Evolutionary conservation across 2,797 vertebrate species (phyloP), one percentile per base, ranked within the genome.

Genomic region (Myotis daubentonii): DNA sequence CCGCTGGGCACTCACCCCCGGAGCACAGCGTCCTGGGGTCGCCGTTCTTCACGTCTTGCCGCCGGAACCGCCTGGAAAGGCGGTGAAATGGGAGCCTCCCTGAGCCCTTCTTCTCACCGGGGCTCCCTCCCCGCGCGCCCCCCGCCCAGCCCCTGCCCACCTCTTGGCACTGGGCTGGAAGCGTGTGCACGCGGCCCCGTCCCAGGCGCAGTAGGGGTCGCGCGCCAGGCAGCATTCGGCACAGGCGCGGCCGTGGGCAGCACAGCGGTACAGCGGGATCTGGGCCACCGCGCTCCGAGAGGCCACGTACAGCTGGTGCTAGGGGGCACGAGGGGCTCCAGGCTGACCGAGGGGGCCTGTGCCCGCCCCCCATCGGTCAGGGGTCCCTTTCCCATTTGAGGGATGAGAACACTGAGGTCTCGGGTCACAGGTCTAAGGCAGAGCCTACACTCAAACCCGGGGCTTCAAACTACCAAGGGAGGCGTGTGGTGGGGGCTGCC

Each of bases 231-330:
- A 99, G 98, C 99, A 99, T 96, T 99, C 99, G 0, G 99, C 99
- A 0, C 99, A 99, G 88, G 99, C 99, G 93, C 99, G 99, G 88
- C 99, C 99, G 0, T 99, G 99, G 97, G 99, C 98, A 0, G 98
- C 82, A 30, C 99, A 99, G 97, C 99, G 99, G 94, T 99, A 99
- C 84, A 99, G 97, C 15, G 99, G 98, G 89, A 99, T 98, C 98
- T 99, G 99, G 57, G 98, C 99, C 60, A 99, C 97, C 0, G 98
- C 99, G 0, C 98, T 98, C 93, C 98, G 97, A 0, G 99, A 99
- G 93, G 99, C 98, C 6, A 99, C 96, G 0, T 99, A 99, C 90
- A 99, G 98, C 98, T 99, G 99, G 98, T 99, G 99, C 99, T 99
- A 98, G 70, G 62, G 71, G 84, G 16, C 81, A 96, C 9, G 86